Evolutionary conservation across 1,140 invertebrate species (phyloP).

Genomic region (Drepana arcuata): DNA sequence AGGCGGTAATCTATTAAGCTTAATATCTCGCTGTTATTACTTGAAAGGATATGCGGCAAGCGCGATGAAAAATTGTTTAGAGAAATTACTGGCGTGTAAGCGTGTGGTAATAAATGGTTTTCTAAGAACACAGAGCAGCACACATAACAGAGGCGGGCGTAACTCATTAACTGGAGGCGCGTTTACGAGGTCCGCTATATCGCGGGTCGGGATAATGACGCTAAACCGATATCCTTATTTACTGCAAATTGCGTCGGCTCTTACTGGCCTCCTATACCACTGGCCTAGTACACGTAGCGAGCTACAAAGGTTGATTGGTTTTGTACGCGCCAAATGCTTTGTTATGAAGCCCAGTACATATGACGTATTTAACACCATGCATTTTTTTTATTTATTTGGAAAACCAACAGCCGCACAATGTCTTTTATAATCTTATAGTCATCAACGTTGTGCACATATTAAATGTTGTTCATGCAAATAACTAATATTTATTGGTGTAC

Average conservation of each 20-base stretch:
- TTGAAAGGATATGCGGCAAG: too few species aligned
- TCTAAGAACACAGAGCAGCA: conserved; percentile 16
- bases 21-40: too few species aligned
- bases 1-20: too few species aligned
- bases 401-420: too few species aligned
- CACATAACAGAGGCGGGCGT: conserved; percentile 13
- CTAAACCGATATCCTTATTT: conserved; percentile 59
- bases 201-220: conserved; percentile 36
- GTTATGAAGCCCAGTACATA: too few species aligned
- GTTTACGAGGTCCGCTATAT: conserved; percentile 14
- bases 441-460: too few species aligned
- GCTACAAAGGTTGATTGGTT: conserved; percentile 16
- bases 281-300: conserved; percentile 7
- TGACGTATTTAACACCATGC: too few species aligned
- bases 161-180: conserved; percentile 20
- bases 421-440: too few species aligned
- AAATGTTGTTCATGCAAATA: too few species aligned
- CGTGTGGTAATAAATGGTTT: conserved; percentile 13
- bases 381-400: too few species aligned
- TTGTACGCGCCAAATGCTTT: too few species aligned
- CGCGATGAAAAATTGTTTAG: conserved; percentile 13
- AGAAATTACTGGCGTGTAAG: conserved; percentile 11
- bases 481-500: too few species aligned
- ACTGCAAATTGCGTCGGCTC: conserved; percentile 43
- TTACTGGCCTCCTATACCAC: conserved; percentile 5